Percentiles rank a stretch among this genome's conserved stretches.
These are phyloP conservation scores for Micronycteris hirsuta DNA, from an alignment of 2,113 vertebrate genomes.

Conservation along the genomic window DNA sequence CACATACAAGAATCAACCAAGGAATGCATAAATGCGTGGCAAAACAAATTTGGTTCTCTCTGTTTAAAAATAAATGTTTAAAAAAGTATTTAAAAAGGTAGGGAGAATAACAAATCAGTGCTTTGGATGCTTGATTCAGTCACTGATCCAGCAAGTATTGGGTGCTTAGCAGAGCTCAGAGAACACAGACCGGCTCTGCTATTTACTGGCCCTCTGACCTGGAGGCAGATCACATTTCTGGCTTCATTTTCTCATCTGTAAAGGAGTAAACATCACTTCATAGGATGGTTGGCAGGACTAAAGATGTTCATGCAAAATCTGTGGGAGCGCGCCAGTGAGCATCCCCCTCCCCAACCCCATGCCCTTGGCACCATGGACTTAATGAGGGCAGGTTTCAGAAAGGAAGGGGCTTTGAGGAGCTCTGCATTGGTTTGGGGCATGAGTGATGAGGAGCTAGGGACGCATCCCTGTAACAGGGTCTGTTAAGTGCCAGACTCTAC, in stretches of 20 bases:
- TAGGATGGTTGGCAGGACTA: neutral
- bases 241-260: neutral
- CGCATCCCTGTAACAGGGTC: neutral
- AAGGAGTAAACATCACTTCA: neutral
- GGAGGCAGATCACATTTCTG: neutral
- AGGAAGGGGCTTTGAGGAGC: neutral
- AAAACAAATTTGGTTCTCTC: no score
- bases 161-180: neutral
- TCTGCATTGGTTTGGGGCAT: neutral
- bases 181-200: neutral
- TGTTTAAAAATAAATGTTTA: no score
- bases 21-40: no score
- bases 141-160: neutral
- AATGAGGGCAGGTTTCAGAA: neutral
- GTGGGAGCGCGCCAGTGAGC: neutral
- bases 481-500: neutral
- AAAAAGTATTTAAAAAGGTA: no score
- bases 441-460: neutral
- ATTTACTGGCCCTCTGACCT: neutral
- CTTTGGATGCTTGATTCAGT: neutral
- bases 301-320: neutral
- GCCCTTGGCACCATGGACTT: neutral
- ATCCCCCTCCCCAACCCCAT: rapidly evolving
- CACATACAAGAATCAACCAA: no score
- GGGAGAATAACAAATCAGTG: neutral